These are phyloP conservation scores for Hydrolagus colliei DNA, from an alignment of 2,797 vertebrate species.

Conservation along the genomic window DNA sequence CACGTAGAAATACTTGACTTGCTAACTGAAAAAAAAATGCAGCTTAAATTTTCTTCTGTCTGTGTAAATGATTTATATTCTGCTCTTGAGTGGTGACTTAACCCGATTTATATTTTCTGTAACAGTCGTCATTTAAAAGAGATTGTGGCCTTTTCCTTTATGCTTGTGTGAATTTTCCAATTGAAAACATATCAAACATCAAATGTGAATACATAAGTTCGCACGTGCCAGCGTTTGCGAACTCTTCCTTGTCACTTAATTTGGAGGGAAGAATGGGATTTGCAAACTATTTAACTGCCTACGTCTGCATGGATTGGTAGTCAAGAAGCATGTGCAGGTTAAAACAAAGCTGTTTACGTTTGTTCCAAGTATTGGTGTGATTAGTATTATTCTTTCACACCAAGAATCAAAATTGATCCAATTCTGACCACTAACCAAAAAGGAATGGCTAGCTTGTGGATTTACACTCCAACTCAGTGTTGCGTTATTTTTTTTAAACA, in stretches of 20 bases:
- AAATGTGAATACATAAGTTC: background rate
- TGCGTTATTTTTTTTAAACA: no score
- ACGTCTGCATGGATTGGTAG: background rate
- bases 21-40: background rate
- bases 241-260: background rate
- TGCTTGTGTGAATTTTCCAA: no score
- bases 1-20: background rate
- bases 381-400: background rate
- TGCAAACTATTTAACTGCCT: no score
- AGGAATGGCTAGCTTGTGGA: no score
- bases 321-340: background rate
- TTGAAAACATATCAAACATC: background rate
- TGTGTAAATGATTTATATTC: background rate
- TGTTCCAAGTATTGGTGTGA: background rate
- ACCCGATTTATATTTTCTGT: constrained; percentile 11
- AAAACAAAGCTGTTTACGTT: background rate
- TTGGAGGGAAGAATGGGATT: background rate
- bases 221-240: background rate
- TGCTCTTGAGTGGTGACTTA: constrained; percentile 14
- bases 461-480: no score
- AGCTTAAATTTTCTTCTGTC: no score
- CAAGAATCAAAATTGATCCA: no score
- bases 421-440: no score
- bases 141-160: background rate
- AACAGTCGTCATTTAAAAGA: background rate